Evolutionary conservation across 2,113 vertebrate species (phyloP), one percentile per base, ranked within the genome.

Genomic region (Nothocercus julius): DNA sequence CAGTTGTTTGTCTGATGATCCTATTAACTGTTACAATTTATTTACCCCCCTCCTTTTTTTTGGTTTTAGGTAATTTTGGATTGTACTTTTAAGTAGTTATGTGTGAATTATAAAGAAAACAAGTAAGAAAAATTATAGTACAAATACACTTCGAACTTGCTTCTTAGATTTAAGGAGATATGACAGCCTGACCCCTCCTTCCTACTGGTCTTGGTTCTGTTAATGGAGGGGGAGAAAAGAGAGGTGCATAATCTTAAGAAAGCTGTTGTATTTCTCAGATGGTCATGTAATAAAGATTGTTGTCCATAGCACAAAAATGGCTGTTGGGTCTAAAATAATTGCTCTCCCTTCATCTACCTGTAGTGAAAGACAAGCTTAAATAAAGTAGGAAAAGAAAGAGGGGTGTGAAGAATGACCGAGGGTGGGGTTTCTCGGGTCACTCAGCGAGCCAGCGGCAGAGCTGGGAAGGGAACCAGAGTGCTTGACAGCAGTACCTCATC

Each of bases 1-100:
- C 66, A 76, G 91, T 51, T 93, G 75, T 85, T 95, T 97, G 72
- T 78, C 87, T 96, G 93, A 95, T 82, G 83, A 91, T 94, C 73
- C 82, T 76, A 74, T 85, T 87, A 95, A 89, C 30, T 76, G 51
- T 87, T 72, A 54, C n/a, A 56, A 59, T 94, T 85, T 90, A 12
- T 84, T 87, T 61, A 78, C 68, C 80, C 34, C 53, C 7, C 14
- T 22, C 49, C 68, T 76, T 27, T 27, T 19, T 7, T 13, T 93
- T 96, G 77, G 70, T 94, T 94, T 93, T 85, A 88, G 92, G 91
- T 92, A 85, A 94, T 95, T 89, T 91, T 56, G 20, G 42, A 86
- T 32, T 59, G 27, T 56, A 34, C 78, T 96, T 93, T 94, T 87
- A 90, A 88, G 75, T 91, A 88, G 36, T 87, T 94, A 91, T 22